Evolutionary conservation across 2,888 invertebrate species (phyloP).

Genomic region (Notocelia uddmanniana): DNA sequence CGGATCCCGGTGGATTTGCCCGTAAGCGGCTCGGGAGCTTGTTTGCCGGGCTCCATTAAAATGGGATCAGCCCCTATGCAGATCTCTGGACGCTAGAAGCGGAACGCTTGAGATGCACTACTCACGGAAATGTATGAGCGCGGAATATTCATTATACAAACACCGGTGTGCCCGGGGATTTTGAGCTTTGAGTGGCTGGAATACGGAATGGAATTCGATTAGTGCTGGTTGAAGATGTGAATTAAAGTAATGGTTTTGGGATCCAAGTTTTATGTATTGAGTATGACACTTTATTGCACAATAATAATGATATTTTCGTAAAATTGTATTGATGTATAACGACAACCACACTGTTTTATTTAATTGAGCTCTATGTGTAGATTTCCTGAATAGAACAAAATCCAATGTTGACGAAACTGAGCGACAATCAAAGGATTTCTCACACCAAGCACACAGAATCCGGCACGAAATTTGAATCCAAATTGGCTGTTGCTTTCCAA

Average conservation of each 20-base stretch:
- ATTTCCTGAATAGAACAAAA: background rate
- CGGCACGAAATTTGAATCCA: constrained; percentile 13
- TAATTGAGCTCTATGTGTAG: too few species aligned
- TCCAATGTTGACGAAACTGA: background rate
- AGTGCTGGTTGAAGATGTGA: background rate
- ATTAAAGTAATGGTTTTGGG: constrained; percentile 20
- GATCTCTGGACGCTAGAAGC: constrained; percentile 72
- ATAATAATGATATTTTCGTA: background rate
- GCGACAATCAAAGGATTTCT: constrained; percentile 1
- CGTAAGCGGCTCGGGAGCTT: constrained; percentile 82
- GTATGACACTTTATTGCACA: background rate
- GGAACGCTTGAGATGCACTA: constrained; percentile 45
- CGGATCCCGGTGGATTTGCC: constrained; percentile 81
- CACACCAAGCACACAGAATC: constrained; percentile 1
- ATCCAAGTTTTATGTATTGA: background rate
- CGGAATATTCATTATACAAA: constrained; percentile 47
- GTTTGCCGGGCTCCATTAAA: constrained; percentile 86
- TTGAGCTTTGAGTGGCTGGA: constrained; percentile 28
- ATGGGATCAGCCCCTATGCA: constrained; percentile 84
- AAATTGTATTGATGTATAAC: background rate
- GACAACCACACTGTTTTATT: too few species aligned
- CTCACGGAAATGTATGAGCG: constrained; percentile 47
- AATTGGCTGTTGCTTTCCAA: constrained; percentile 27
- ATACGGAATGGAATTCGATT: constrained; percentile 12
- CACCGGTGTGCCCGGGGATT: constrained; percentile 31